Percentiles rank a stretch among this genome's conserved stretches.
These are phyloP conservation scores for Rhynchomys soricoides DNA, from an alignment of 2,113 vertebrate species.

Conservation along the genomic window DNA sequence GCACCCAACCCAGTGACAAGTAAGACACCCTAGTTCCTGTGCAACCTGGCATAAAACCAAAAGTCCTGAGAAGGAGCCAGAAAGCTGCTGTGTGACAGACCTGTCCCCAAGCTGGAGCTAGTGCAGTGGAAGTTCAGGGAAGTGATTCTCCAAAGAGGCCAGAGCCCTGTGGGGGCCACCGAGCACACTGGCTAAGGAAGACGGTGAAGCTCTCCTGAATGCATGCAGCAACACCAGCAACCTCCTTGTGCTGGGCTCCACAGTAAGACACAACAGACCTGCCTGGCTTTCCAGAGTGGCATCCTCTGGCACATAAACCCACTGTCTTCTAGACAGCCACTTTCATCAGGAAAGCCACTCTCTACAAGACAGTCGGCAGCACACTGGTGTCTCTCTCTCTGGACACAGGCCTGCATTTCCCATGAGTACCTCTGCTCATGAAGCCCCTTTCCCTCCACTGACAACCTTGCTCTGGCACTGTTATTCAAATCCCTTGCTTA, in stretches of 20 bases:
- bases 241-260: background rate
- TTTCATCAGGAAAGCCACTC: background rate
- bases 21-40: background rate
- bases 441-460: background rate
- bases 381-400: background rate
- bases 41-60: background rate
- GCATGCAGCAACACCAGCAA: no score
- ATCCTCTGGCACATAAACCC: no score
- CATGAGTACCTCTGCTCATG: background rate
- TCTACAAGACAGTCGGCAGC: background rate
- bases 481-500: background rate
- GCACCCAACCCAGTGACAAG: background rate
- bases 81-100: background rate
- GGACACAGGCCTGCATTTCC: background rate
- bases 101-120: background rate
- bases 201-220: no score
- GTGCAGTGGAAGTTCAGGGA: background rate
- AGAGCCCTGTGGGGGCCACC: background rate
- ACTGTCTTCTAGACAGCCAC: background rate
- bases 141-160: background rate
- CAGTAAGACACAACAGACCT: no score
- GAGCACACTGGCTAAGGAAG: background rate
- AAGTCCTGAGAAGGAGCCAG: background rate
- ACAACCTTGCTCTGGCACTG: background rate
- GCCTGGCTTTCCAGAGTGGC: background rate